Percentiles rank a stretch among this genome's conserved stretches.
phyloP scores from a whole-genome alignment of 2,797 vertebrate species.

The Setipinna tenuifilis region DNA sequence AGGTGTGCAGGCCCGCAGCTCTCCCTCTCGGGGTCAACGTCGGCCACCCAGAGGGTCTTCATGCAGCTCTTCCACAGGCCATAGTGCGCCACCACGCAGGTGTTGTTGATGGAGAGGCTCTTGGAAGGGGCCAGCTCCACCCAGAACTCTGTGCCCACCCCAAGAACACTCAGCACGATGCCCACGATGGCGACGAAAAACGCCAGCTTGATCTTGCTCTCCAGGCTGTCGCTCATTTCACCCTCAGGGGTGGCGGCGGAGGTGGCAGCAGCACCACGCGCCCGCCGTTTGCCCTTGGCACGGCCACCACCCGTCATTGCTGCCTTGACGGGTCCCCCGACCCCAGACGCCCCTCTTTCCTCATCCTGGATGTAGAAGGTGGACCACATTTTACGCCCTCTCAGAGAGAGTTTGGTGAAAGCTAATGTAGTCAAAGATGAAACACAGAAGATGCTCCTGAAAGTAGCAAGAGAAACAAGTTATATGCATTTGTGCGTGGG shows the following conservation, averaged over 20 bases:
- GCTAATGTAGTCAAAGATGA: background rate
- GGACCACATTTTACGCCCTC: constrained; percentile 78
- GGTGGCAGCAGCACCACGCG: constrained; percentile 53
- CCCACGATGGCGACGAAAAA: constrained; percentile 72
- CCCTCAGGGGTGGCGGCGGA: constrained; percentile 50
- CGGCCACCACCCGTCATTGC: constrained; percentile 66
- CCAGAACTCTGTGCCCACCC: constrained; percentile 81
- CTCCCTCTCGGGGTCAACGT: constrained; percentile 64
- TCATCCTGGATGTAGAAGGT: constrained; percentile 83
- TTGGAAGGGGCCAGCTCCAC: constrained; percentile 75
- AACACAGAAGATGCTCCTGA: background rate
- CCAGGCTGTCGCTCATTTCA: constrained; percentile 76
- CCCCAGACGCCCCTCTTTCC: constrained; percentile 58
- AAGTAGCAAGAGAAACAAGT: background rate
- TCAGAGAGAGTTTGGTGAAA: background rate
- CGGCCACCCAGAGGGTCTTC: constrained; percentile 72
- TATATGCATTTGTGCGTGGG: too few species aligned
- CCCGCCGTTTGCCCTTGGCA: constrained; percentile 61
- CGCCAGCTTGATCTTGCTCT: constrained; percentile 81
- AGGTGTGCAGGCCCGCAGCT: constrained; percentile 74
- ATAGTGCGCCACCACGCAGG: constrained; percentile 73
- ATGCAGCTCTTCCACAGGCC: constrained; percentile 78
- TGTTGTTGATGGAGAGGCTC: constrained; percentile 64
- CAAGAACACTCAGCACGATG: constrained; percentile 73
- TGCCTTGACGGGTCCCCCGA: constrained; percentile 40